Base-by-base conservation (phyloP, 2,113 vertebrate genomes). In the Chauna torquata region DNA sequence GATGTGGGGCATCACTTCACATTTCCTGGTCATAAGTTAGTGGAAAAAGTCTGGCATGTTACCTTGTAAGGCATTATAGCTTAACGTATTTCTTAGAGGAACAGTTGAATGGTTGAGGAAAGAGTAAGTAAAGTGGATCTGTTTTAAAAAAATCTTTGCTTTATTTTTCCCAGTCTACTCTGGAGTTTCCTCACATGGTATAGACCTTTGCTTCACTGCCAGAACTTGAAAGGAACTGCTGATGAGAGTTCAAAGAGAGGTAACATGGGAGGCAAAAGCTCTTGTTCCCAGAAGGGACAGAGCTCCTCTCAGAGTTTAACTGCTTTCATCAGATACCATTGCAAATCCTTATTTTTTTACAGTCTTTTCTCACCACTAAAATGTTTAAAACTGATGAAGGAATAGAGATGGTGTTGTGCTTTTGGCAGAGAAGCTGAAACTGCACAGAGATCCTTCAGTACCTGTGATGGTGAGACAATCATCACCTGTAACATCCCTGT, bases 401-500 rank as follows among this genome's bases (percentile, higher is more conserved):
- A 79, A 22, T 9, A 79, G 40, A 72, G 45, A 65, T 23, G 7
- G 32, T 84, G 45, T 22, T 89, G 40, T 74, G 44, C 15, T 66
- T 75, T 62, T 57, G 85, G 38, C 24, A 42, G 24, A 68, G 32
- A 36, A 81, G 45, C 50, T 69, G 64, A 65, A 87, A 68, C 23
- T 32, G 59, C 25, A 16, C 6, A 19, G 42, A 57, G 7, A 28
- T 75, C 17, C 34, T 84, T 75, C 30, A 0, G 0, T 40, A 5
- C 22, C 16, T 30, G 22, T 36, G 70, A 18, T 49, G 47, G 30
- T 85, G 57, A 27, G 9, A 42, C 9, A 47, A 57, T 5, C 38
- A 62, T 79, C 59, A 34, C 24, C 50, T 71, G 40, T 45, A 78
- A 40, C 15, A 6, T 74, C 75, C 16, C 30, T 82, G 23, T 1